phyloP scores from a whole-genome alignment of 2,113 vertebrate genomes.

The Vireo altiloquus region DNA sequence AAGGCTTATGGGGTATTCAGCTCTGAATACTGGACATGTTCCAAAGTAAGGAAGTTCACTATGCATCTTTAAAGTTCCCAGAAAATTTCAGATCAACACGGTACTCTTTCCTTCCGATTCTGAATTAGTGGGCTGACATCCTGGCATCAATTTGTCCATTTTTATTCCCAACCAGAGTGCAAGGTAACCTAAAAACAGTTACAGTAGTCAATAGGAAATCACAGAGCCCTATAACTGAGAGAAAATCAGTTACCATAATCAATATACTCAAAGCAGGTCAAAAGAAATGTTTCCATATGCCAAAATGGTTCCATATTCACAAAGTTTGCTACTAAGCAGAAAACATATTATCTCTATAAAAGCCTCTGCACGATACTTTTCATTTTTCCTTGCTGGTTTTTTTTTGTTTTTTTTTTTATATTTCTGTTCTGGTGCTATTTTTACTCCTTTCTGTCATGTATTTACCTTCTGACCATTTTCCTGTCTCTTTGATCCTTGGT shows the following conservation, averaged over 20 bases:
- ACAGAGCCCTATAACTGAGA: slow-evolving; percentile 50
- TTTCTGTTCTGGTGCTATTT: neutral
- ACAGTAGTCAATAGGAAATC: slow-evolving; percentile 70
- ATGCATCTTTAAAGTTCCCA: slow-evolving; percentile 14
- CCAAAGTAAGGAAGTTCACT: slow-evolving; percentile 4
- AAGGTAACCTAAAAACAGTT: slow-evolving; percentile 58
- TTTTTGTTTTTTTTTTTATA: neutral
- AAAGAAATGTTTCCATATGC: slow-evolving; percentile 72
- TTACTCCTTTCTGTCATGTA: neutral
- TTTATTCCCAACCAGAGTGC: slow-evolving; percentile 19
- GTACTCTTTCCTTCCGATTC: neutral
- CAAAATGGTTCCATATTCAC: slow-evolving; percentile 70
- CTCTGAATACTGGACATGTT: slow-evolving; percentile 13
- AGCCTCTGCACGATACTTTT: neutral
- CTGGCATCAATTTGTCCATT: slow-evolving; percentile 33
- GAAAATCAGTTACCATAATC: slow-evolving; percentile 72
- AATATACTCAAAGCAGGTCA: slow-evolving; percentile 66
- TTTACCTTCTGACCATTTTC: slow-evolving; percentile 4
- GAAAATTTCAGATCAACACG: slow-evolving; percentile 7
- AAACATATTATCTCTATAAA: slow-evolving; percentile 61
- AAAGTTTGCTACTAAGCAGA: slow-evolving; percentile 56
- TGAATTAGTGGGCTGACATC: neutral
- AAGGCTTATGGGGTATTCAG: neutral
- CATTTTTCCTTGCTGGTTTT: neutral
- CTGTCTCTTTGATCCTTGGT: neutral